Conservation (phyloP, 2,113 vertebrate genomes). For the Halcyon senegalensis region DNA sequence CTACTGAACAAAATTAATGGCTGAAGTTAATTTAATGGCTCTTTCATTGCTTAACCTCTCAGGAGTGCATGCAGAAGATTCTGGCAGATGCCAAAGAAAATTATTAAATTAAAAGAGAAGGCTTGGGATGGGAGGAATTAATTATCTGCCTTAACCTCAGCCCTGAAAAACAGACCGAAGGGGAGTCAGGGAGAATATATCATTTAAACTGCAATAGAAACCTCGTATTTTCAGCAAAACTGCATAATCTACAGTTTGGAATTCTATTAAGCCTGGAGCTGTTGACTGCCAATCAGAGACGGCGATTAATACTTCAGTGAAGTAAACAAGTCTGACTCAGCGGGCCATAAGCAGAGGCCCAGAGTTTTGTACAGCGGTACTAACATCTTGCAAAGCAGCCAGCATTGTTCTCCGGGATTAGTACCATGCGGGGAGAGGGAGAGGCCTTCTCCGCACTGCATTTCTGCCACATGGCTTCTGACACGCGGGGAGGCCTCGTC, state of each 20-base stretch:
- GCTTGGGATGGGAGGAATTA: not conserved
- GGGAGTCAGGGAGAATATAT: not conserved
- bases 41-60: conserved; percentile 2
- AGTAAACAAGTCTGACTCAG: conserved; percentile 58
- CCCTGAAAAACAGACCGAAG: not conserved
- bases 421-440: not conserved
- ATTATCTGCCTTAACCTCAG: conserved; percentile 13
- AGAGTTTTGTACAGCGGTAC: not conserved
- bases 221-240: conserved; percentile 3
- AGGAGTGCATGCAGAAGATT: not conserved
- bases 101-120: conserved; percentile 17
- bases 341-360: not conserved
- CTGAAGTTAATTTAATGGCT: not conserved
- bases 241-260: conserved; percentile 12
- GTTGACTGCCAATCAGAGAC: not conserved
- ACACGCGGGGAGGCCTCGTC: not conserved
- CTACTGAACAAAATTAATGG: not conserved
- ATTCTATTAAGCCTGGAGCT: conserved; percentile 3
- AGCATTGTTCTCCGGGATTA: conserved; percentile 1
- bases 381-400: conserved; percentile 28
- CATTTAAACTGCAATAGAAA: not conserved
- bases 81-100: conserved; percentile 29
- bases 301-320: not conserved
- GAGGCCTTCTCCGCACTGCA: rapidly evolving
- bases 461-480: not conserved